phyloP scores from a whole-genome alignment of 2,797 vertebrate species.

The Lepidocolaptes lacrymiger region DNA sequence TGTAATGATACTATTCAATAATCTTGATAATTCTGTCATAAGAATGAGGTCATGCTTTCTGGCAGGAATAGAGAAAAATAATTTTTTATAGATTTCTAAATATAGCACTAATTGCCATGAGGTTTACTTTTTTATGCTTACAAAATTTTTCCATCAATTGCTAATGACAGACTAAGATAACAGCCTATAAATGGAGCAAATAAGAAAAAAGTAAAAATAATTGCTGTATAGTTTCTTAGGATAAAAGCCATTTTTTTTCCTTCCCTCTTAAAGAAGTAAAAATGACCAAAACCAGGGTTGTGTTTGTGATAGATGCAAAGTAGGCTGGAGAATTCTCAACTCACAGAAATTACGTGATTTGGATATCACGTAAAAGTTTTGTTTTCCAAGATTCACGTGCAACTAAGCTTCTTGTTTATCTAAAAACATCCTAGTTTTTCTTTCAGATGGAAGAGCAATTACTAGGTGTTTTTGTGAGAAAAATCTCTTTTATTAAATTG shows the following conservation, averaged over 20 bases:
- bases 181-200: background rate
- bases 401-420: background rate
- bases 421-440: background rate
- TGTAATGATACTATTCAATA: background rate
- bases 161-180: background rate
- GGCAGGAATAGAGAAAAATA: background rate
- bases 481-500: no score
- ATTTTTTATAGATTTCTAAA: background rate
- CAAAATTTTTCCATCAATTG: background rate
- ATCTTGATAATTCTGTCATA: background rate
- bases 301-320: background rate
- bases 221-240: background rate
- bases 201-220: background rate
- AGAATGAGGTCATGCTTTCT: background rate
- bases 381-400: background rate
- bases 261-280: background rate
- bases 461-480: background rate
- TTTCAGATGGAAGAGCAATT: background rate
- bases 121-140: background rate
- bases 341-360: background rate
- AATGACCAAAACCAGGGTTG: background rate
- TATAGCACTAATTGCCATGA: background rate
- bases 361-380: background rate
- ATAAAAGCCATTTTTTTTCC: background rate
- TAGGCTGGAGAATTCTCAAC: background rate